phyloP scores from a whole-genome alignment of 2,797 vertebrate species.

The Epinephelus coioides region DNA sequence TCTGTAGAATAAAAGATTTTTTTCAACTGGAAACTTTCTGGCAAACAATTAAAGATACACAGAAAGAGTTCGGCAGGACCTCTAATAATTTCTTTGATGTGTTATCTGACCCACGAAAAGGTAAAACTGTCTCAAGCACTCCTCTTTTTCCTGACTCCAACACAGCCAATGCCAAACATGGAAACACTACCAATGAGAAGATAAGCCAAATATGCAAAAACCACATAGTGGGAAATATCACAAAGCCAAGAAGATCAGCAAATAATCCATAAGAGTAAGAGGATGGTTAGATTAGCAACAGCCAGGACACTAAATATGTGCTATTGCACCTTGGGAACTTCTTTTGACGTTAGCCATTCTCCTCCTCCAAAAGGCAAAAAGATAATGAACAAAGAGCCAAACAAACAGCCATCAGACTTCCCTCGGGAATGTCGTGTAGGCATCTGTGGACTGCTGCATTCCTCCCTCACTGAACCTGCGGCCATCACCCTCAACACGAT shows the following conservation, averaged over 20 bases:
- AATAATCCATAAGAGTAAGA: constrained; percentile 20
- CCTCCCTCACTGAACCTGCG: constrained; percentile 64
- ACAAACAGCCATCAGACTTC: constrained; percentile 40
- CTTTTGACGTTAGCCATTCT: constrained; percentile 33
- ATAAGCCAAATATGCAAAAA: constrained; percentile 36
- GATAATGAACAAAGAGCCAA: constrained; percentile 38
- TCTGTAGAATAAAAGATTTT: not conserved
- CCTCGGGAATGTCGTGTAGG: constrained; percentile 49
- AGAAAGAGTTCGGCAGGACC: not conserved
- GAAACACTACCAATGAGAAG: constrained; percentile 60
- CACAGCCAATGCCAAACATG: constrained; percentile 34
- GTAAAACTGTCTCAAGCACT: constrained; percentile 34
- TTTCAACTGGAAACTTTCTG: constrained; percentile 31
- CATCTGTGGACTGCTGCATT: constrained; percentile 62
- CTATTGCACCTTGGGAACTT: constrained; percentile 38
- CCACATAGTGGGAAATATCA: constrained; percentile 41
- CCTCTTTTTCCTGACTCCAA: constrained; percentile 7
- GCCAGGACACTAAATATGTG: constrained; percentile 20
- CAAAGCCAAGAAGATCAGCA: constrained; percentile 29
- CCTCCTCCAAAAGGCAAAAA: constrained; percentile 50
- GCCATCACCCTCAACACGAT: constrained; percentile 47
- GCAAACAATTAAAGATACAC: constrained; percentile 35
- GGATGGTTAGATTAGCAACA: constrained; percentile 16
- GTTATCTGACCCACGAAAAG: constrained; percentile 31
- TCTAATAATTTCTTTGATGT: constrained; percentile 10